Evolutionary conservation across 2,888 invertebrate species (phyloP).

Genomic region (Cataglyphis albicans): DNA sequence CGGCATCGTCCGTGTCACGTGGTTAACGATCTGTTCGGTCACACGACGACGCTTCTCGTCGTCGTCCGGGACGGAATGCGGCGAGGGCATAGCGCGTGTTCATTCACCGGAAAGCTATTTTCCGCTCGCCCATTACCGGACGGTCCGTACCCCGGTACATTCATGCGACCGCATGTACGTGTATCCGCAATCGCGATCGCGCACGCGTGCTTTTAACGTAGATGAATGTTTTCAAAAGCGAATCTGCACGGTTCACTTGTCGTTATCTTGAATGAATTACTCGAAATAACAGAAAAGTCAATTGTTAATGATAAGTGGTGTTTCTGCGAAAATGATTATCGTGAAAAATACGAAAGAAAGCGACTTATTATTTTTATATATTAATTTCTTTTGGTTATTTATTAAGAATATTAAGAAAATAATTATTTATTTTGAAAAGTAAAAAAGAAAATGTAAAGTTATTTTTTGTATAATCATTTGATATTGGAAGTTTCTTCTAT

Average conservation of each 20-base stretch:
- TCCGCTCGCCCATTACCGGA: slow-evolving; percentile 71
- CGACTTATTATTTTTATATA: background rate
- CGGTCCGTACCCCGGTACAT: slow-evolving; percentile 50
- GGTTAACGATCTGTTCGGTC: slow-evolving; percentile 77
- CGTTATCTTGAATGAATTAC: slow-evolving; percentile 10
- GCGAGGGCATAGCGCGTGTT: slow-evolving; percentile 74
- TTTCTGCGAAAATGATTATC: background rate
- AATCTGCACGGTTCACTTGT: background rate
- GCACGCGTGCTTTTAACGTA: slow-evolving; percentile 33
- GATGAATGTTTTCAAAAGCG: slow-evolving; percentile 18
- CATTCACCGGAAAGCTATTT: slow-evolving; percentile 79
- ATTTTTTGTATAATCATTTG: background rate
- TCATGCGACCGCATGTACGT: slow-evolving; percentile 40
- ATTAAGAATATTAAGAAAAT: background rate
- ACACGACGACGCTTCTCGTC: slow-evolving; percentile 60
- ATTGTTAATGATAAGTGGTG: too few species aligned
- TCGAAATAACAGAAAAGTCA: background rate
- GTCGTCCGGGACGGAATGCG: slow-evolving; percentile 68
- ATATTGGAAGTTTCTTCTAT: background rate
- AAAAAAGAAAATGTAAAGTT: background rate
- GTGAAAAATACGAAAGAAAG: background rate
- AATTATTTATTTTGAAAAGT: background rate
- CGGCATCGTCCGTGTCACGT: slow-evolving; percentile 68
- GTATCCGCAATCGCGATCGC: slow-evolving; percentile 28
- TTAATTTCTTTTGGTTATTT: background rate